Conservation (phyloP, 1,140 invertebrate species). For the Lepidurus apus region DNA sequence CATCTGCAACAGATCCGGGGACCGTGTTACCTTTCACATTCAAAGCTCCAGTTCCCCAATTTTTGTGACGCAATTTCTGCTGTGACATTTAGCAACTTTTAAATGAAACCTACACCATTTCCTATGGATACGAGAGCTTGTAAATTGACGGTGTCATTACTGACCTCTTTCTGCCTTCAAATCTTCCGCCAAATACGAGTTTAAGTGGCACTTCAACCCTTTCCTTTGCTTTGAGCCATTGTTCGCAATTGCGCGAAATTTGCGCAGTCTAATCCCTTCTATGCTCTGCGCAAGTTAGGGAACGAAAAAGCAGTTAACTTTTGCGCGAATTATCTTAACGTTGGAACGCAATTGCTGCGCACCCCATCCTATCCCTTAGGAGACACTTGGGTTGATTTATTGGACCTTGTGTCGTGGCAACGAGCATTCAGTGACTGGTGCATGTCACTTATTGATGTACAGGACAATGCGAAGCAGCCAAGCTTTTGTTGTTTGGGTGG, state of each 20-base stretch:
- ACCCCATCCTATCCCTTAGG: not conserved
- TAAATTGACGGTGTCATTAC: too few species aligned
- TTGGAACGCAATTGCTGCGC: not conserved
- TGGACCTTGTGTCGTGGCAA: slow-evolving; percentile 12
- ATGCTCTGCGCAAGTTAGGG: too few species aligned
- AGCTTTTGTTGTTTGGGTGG: not conserved
- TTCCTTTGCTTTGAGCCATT: too few species aligned
- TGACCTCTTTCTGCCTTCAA: too few species aligned
- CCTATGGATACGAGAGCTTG: too few species aligned
- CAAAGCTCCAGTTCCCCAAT: not conserved
- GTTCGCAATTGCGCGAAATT: too few species aligned
- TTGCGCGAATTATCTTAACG: not conserved
- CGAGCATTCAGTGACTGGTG: slow-evolving; percentile 12
- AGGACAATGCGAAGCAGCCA: not conserved
- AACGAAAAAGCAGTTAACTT: not conserved
- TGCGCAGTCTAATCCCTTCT: too few species aligned
- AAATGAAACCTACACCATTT: not conserved
- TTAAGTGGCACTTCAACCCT: too few species aligned
- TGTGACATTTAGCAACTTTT: not conserved
- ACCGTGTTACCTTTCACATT: not conserved
- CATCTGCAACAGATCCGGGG: slow-evolving; percentile 7
- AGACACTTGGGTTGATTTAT: slow-evolving; percentile 19
- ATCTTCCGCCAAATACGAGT: too few species aligned
- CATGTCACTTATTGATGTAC: slow-evolving; percentile 19
- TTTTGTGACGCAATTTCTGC: not conserved